Conservation (phyloP, 2,113 vertebrate genomes). For the Candoia aspera region DNA sequence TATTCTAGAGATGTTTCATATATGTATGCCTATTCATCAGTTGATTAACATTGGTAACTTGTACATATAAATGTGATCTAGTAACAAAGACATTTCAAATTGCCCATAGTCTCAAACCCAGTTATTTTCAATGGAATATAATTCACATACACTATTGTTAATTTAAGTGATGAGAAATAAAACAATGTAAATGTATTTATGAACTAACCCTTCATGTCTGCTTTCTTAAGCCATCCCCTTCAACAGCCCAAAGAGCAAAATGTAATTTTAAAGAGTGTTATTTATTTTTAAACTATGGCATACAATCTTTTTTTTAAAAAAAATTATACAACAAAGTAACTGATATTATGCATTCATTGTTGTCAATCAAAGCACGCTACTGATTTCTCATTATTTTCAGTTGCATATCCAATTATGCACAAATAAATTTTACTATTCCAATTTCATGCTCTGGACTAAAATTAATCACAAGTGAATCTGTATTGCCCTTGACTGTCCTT, state of each 20-base stretch:
- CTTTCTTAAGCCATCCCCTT: conserved; percentile 27
- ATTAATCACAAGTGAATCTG: conserved; percentile 55
- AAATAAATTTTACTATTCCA: conserved; percentile 60
- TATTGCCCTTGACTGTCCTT: conserved; percentile 53
- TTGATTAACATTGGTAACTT: conserved; percentile 5
- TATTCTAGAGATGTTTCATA: not conserved
- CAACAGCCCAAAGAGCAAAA: not conserved
- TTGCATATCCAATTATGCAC: conserved; percentile 48
- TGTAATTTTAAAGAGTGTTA: conserved; percentile 9
- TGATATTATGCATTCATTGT: conserved; percentile 15
- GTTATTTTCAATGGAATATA: not conserved
- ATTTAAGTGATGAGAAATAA: not conserved
- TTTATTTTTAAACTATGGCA: conserved; percentile 49
- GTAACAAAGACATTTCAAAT: not conserved
- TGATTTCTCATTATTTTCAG: conserved; percentile 39
- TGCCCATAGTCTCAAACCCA: not conserved
- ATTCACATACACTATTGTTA: not conserved
- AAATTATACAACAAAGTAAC: conserved; percentile 27
- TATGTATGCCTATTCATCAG: not conserved
- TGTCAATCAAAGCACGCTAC: conserved; percentile 15
- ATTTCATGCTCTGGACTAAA: conserved; percentile 50
- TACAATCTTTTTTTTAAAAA: not conserved
- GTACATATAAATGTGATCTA: not conserved
- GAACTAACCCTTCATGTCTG: not conserved
- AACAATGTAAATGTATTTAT: not conserved